Percentiles rank a stretch among this genome's conserved stretches.
phyloP scores from a whole-genome alignment of 2,888 invertebrate species.

The Plagiodera versicolora region DNA sequence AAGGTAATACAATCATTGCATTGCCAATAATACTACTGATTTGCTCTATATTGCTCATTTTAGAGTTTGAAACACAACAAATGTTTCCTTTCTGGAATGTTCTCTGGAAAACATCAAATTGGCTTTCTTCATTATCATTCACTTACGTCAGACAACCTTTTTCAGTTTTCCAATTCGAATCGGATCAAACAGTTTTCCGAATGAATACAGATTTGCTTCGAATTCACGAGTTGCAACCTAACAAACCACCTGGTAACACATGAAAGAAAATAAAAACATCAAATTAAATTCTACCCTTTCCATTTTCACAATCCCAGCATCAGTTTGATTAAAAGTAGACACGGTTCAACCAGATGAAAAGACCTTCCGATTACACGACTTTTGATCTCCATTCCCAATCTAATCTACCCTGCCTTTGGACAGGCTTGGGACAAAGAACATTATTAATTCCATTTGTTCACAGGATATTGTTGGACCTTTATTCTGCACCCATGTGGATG shows the following conservation, averaged over 20 bases:
- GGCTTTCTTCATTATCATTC: no score
- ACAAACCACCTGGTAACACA: neutral
- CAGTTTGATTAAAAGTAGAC: conserved; percentile 24
- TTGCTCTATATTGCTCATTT: no score
- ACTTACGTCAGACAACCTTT: no score
- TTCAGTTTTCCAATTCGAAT: no score
- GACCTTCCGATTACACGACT: conserved; percentile 14
- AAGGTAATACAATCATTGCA: no score
- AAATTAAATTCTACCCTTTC: conserved; percentile 1
- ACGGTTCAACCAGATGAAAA: conserved; percentile 17
- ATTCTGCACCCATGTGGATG: neutral
- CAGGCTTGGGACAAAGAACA: conserved; percentile 12
- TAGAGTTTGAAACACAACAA: no score
- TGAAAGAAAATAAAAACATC: neutral
- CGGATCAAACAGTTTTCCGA: no score
- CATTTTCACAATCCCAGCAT: conserved; percentile 20
- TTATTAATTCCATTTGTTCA: conserved; percentile 22
- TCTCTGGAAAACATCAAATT: no score
- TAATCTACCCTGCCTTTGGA: conserved; percentile 17
- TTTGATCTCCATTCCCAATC: conserved; percentile 23
- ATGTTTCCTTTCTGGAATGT: no score
- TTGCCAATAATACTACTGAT: no score
- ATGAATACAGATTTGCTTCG: no score
- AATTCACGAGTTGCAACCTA: neutral
- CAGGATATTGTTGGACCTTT: neutral